Evolutionary conservation across 1,140 invertebrate genomes (phyloP).

Genomic region (Pectinophora gossypiella): DNA sequence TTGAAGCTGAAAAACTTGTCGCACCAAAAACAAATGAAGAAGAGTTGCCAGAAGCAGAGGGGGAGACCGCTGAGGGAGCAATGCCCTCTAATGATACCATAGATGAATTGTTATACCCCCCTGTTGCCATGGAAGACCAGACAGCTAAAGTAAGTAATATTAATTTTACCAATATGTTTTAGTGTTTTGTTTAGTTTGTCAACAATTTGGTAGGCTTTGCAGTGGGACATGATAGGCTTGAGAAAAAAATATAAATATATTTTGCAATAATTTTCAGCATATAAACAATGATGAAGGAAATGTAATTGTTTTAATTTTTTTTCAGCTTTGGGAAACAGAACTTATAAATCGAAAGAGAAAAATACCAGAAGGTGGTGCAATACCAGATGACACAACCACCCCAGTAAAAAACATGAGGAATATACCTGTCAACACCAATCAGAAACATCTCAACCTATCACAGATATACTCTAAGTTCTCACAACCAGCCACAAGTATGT

Average conservation of each 20-base stretch:
- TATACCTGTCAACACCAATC: slow-evolving; percentile 55
- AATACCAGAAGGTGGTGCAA: slow-evolving; percentile 45
- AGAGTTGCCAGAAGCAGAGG: slow-evolving; percentile 45
- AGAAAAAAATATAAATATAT: too few relatives aligned
- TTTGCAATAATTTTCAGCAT: background rate
- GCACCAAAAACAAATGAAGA: slow-evolving; percentile 50
- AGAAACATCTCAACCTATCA: slow-evolving; percentile 71
- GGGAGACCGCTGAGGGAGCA: slow-evolving; percentile 37
- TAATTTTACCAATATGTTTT: slow-evolving; percentile 1
- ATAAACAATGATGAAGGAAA: too few relatives aligned
- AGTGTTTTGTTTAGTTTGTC: too few relatives aligned
- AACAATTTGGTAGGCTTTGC: too few relatives aligned
- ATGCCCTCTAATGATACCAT: slow-evolving; percentile 40
- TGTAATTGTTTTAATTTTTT: too few relatives aligned
- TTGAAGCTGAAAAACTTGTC: slow-evolving; percentile 47
- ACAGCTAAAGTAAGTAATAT: slow-evolving; percentile 45
- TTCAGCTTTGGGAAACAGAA: slow-evolving; percentile 63
- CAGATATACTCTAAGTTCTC: slow-evolving; percentile 71
- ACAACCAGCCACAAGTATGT: slow-evolving; percentile 61
- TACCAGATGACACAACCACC: slow-evolving; percentile 41
- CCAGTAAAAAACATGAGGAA: slow-evolving; percentile 62
- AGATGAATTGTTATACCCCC: slow-evolving; percentile 49
- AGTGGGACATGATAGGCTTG: too few relatives aligned
- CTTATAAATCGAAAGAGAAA: slow-evolving; percentile 62
- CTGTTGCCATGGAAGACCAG: slow-evolving; percentile 67